Base-by-base conservation (phyloP, 23 tunicate genomes). In the Botrylloides violaceus region DNA sequence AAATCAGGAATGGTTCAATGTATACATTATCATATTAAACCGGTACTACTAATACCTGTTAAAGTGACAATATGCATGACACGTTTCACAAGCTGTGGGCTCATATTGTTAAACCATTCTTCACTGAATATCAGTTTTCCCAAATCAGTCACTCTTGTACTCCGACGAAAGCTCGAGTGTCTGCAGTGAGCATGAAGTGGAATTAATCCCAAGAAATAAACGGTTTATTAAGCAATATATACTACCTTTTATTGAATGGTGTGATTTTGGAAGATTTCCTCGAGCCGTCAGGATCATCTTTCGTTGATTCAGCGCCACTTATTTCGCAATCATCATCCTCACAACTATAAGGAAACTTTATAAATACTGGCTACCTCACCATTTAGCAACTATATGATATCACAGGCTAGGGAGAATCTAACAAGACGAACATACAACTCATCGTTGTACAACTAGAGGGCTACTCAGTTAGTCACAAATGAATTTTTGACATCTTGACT, bases 81-180 rank as follows among this genome's bases (percentile, higher is more conserved):
- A 49, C 98, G 73, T 65, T 81, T 93, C 66, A 93, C 62, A 22
- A 86, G 68, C 29, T 88, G 82, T 12, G 94, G 89, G 29, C 79
- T 77, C 33, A 79, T 76, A 2, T 72, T 73, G 18, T 83, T 83
- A 34, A 83, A 79, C 62, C 91, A 84, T 21, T 83, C 91, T 20
- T 83, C 85, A 28, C 80, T 35, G 15, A 76, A 36, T 32, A 91
- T 56, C 81, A 89, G 66, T 34, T 73, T 59, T 30, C 85, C 71
- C 19, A 83, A 56, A 66, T 83, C 85, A 38, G 77, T 66, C 18
- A 53, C 61, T 34, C 79, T 85, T n/a, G 76, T 72, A 61, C 74
- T 68, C 4, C 74, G 74, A 39, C 74, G 70, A 3, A 63, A 33
- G 32, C 70, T 43, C 12, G 53, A 43, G 15, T 43, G 53, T 15